phyloP scores from a whole-genome alignment of 2,797 vertebrate species.

The Semaprochilodus insignis region DNA sequence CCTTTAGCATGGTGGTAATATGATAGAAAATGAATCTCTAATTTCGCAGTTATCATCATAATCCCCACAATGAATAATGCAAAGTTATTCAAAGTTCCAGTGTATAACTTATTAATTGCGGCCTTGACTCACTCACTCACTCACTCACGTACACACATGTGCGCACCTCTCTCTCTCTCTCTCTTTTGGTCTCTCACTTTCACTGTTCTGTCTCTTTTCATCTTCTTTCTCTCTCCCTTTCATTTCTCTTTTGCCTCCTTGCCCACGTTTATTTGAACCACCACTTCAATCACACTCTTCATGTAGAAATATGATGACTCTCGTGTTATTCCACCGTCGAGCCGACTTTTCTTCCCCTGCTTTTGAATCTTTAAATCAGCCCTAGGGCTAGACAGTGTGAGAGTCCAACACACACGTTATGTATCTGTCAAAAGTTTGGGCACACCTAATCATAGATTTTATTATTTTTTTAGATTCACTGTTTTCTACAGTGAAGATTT shows the following conservation, averaged over 20 bases:
- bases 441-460: not conserved
- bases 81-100: conserved; percentile 57
- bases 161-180: conserved; percentile 2
- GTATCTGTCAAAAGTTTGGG: not conserved
- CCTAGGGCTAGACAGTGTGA: conserved; percentile 31
- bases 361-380: conserved; percentile 56
- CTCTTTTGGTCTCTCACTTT: conserved; percentile 10
- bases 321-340: conserved; percentile 44
- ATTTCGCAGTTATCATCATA: conserved; percentile 62
- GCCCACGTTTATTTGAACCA: conserved; percentile 45
- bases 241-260: not conserved
- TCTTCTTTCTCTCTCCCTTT: not conserved
- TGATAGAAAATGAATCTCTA: conserved; percentile 56
- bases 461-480: too few species aligned
- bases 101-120: conserved; percentile 60
- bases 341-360: conserved; percentile 40
- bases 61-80: conserved; percentile 57
- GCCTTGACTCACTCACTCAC: conserved; percentile 31
- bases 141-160: conserved; percentile 18
- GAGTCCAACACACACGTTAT: not conserved
- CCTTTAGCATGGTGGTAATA: conserved; percentile 26
- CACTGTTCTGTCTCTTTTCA: conserved; percentile 3
- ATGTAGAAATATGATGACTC: conserved; percentile 57
- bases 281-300: conserved; percentile 48
- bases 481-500: not conserved